Evolutionary conservation across 2,113 vertebrate genomes (phyloP).

Genomic region (Calyptomena viridis): DNA sequence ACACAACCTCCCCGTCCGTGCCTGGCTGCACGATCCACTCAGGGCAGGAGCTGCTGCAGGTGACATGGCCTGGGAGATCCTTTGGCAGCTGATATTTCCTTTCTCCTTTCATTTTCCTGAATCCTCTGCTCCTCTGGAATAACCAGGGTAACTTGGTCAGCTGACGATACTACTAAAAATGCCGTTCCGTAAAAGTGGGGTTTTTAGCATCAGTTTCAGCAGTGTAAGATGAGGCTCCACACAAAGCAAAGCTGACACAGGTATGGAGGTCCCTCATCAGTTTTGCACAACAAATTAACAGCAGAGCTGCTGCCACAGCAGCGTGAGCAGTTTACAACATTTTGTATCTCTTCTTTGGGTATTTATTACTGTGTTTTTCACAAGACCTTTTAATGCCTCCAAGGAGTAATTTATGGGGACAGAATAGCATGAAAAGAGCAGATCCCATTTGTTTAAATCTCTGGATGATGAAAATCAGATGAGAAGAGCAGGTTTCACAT

Average conservation of each 20-base stretch:
- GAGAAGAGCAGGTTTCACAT: slow-evolving; percentile 21
- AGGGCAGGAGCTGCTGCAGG: background rate
- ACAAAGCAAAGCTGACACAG: background rate
- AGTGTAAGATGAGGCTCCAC: background rate
- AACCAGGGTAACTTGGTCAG: background rate
- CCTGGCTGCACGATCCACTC: background rate
- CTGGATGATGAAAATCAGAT: background rate
- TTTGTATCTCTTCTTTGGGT: slow-evolving; percentile 2
- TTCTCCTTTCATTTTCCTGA: background rate
- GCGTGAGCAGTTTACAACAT: background rate
- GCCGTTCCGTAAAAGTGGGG: background rate
- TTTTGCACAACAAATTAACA: slow-evolving; percentile 28
- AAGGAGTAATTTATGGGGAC: slow-evolving; percentile 47
- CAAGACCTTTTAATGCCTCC: slow-evolving; percentile 43
- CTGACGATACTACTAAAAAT: background rate
- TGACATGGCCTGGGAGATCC: background rate
- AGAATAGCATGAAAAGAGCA: background rate
- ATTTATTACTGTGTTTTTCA: slow-evolving; percentile 48
- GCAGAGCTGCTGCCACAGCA: slow-evolving; percentile 27
- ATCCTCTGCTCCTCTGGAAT: background rate
- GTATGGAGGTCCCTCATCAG: background rate
- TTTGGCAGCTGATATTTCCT: background rate
- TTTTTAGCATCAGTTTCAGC: background rate
- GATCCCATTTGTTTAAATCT: slow-evolving; percentile 26
- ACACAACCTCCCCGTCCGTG: background rate